Evolutionary conservation across 2,888 invertebrate genomes (phyloP).

Genomic region (Noctuana brunneofusca): DNA sequence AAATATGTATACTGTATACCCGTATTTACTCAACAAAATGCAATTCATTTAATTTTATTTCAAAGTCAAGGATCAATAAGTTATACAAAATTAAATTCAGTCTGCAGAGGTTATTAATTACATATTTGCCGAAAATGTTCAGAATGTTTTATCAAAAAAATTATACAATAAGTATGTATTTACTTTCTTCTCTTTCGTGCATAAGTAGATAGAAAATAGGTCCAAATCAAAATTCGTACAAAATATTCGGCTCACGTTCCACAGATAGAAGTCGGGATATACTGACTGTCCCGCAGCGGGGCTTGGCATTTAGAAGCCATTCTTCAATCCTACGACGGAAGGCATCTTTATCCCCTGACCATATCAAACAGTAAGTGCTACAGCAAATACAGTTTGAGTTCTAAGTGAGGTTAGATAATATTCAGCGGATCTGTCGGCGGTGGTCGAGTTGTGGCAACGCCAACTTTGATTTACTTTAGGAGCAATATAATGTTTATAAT

Average conservation of each 20-base stretch:
- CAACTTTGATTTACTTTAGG: too few species aligned
- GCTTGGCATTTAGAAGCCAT: not conserved
- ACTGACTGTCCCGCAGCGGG: not conserved
- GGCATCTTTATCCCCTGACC: conserved; percentile 4
- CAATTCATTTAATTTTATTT: too few species aligned
- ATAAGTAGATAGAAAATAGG: not conserved
- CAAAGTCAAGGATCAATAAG: too few species aligned
- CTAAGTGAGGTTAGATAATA: not conserved
- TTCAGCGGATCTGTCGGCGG: not conserved
- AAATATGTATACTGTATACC: too few species aligned
- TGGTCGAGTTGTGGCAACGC: too few species aligned
- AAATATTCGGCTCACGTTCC: conserved; percentile 7
- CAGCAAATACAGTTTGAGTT: not conserved
- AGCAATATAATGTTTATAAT: too few species aligned
- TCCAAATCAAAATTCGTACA: not conserved
- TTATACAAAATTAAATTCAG: too few species aligned
- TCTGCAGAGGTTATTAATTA: too few species aligned
- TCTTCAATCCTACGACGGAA: not conserved
- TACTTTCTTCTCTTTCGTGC: not conserved
- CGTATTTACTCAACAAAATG: too few species aligned
- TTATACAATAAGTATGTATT: too few species aligned
- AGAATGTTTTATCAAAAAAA: too few species aligned
- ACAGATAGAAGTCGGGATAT: not conserved
- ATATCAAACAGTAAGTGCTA: not conserved
- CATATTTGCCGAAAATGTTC: too few species aligned